Conservation (phyloP, 2,888 invertebrate genomes). For the Leucania comma region DNA sequence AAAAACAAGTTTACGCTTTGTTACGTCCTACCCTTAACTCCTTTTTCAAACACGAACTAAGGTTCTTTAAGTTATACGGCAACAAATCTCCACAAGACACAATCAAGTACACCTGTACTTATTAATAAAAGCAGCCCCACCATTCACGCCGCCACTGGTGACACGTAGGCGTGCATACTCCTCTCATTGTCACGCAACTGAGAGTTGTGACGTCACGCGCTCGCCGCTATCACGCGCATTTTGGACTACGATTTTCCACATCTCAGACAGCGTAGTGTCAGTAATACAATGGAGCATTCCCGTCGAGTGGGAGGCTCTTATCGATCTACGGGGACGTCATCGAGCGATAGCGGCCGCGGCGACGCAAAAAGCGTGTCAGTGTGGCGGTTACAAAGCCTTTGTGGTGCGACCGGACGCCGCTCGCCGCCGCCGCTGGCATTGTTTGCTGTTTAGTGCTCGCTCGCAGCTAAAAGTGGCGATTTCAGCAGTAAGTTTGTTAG, state of each 20-base stretch:
- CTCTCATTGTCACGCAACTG: conserved; percentile 66
- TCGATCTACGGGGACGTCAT: conserved; percentile 90
- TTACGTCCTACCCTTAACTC: not conserved
- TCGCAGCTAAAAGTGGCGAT: conserved; percentile 85
- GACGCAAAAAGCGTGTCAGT: conserved; percentile 90
- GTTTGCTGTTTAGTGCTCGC: conserved; percentile 87
- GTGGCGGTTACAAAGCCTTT: conserved; percentile 88
- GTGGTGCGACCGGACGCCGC: conserved; percentile 88
- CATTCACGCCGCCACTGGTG: conserved; percentile 58
- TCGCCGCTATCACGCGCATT: conserved; percentile 75
- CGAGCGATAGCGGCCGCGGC: conserved; percentile 87
- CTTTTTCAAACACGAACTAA: not conserved
- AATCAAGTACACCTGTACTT: conserved; percentile 56
- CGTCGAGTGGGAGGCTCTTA: conserved; percentile 89
- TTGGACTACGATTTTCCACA: conserved; percentile 88
- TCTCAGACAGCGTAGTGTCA: conserved; percentile 88
- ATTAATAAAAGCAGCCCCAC: conserved; percentile 61
- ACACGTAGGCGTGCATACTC: conserved; percentile 59
- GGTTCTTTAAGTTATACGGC: not conserved
- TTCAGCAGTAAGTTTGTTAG: conserved; percentile 79
- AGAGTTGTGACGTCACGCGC: conserved; percentile 65
- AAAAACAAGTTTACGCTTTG: too few species aligned
- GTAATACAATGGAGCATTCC: conserved; percentile 88
- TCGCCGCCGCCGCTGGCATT: conserved; percentile 84
- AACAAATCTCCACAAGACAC: conserved; percentile 38